Base-by-base conservation (phyloP, 2,888 invertebrate genomes). In the Argyresthia goedartella region DNA sequence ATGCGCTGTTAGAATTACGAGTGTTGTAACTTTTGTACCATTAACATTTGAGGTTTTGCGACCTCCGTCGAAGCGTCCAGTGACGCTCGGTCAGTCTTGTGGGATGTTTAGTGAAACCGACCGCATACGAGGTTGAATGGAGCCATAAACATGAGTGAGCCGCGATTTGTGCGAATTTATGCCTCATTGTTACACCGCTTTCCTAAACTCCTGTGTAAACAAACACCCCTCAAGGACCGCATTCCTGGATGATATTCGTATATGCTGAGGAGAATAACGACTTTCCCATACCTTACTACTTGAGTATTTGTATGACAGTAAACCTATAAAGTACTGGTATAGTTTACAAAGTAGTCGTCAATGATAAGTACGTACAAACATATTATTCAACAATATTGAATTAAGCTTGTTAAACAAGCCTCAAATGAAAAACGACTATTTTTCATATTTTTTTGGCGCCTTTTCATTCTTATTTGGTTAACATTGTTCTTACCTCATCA, bases 151-250 rank as follows among this genome's bases (percentile, higher is more conserved):
- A 71, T 58, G 54, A 53, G 45, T 54, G 55, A 57, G 62, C 66
- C 61, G 58, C 63, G 66, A 65, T 67, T 61, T 56, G 56, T 59
- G 63, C 59, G 57, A 66, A 81, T 81, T 81, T 81, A 81, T 73
- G 75, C 66, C 73, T 71, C 67, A 81, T 81, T 82, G 81, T 81
- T 39, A 39, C 14, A 13, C 60, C 63, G 63, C 68, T 73, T 68
- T 63, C 63, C 65, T 66, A 76, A 76, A 76, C 76, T 76, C 60
- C 73, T 76, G 73, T 72, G 75, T 67, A 78, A 76, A 80, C 74
- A 77, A 73, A 71, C 59, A 55, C 45, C 58, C 58, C 56, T 58
- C 55, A 53, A 60, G 52, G 59, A 58, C 55, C 52, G 54, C 58
- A 57, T 53, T 55, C 52, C 51, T 13, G 8, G 41, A 46, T 34